Evolutionary conservation across 2,113 vertebrate genomes (phyloP).

Genomic region (Balaeniceps rex): DNA sequence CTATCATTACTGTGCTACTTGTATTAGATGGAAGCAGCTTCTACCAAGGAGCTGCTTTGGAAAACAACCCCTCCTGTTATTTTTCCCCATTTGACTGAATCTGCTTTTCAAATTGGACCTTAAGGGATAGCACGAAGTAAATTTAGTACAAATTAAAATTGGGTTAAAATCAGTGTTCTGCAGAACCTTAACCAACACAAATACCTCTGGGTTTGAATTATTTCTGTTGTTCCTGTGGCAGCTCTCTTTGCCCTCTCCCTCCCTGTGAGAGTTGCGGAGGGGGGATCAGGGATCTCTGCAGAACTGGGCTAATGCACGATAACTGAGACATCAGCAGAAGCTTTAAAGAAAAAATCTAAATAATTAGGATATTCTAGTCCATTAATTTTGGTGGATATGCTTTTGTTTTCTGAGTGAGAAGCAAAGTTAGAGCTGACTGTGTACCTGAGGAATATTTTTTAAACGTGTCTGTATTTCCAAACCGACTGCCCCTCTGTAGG

Average conservation of each 20-base stretch:
- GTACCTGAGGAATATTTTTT: neutral
- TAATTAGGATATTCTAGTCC: neutral
- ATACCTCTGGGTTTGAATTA: neutral
- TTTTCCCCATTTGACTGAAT: neutral
- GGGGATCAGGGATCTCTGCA: neutral
- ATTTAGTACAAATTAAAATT: neutral
- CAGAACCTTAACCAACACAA: neutral
- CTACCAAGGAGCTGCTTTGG: neutral
- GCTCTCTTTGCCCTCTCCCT: neutral
- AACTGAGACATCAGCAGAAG: neutral
- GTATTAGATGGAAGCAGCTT: neutral
- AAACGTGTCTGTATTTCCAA: neutral
- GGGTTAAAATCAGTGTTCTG: neutral
- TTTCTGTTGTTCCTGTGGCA: neutral
- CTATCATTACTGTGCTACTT: neutral
- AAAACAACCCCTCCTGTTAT: neutral
- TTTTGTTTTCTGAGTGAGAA: neutral
- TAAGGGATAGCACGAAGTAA: neutral
- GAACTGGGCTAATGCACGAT: neutral
- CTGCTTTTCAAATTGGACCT: neutral
- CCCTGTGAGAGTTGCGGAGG: neutral
- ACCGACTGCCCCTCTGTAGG: neutral
- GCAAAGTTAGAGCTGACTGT: neutral
- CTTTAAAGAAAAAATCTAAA: neutral
- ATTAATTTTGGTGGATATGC: neutral